Evolutionary conservation across 2,888 invertebrate species (phyloP), one percentile per base, ranked within the genome.

Genomic region (Priocnemis perturbator): DNA sequence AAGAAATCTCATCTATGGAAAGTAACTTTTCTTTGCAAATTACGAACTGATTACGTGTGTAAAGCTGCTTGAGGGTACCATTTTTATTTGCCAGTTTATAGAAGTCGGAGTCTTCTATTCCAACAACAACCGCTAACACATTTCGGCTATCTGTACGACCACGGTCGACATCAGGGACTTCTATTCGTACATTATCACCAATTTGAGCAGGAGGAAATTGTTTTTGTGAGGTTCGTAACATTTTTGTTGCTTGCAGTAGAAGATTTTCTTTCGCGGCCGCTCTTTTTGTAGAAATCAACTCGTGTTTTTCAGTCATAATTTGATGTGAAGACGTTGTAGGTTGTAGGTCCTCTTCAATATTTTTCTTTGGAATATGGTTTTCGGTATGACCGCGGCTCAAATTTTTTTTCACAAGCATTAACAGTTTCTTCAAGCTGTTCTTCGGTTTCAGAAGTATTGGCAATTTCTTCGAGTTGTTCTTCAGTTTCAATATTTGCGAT

Each of bases 401-500:
- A 70, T 72, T 72, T 75, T 76, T 69, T 70, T 74, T 53, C n/a
- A 71, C 61, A 75, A 72, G 71, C 67, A 79, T 76, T 70, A 58
- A 74, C 67, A 63, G 53, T 59, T 23, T 48, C 64, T 74, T 67
- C 69, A 44, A 69, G 74, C 53, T 71, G 69, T 80, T 76, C 74
- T 62, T 81, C 67, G 65, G 70, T 76, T 78, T 73, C 63, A 74
- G 64, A 77, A 74, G 72, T 77, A 79, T 76, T 74, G 44, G 68
- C 67, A 69, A 55, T 59, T 60, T 64, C 71, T 75, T 73, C 67
- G 21, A 73, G 74, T 60, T 77, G 70, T 81, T 78, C 78, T 71
- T 82, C 71, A 59, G 74, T 79, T 81, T 79, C 74, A 67, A 81
- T 77, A 58, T 76, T 77, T 76, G 67, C 60, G 55, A 81, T 79